phyloP scores from a whole-genome alignment of 2,797 vertebrate species.

The Hephaestus fuliginosus region DNA sequence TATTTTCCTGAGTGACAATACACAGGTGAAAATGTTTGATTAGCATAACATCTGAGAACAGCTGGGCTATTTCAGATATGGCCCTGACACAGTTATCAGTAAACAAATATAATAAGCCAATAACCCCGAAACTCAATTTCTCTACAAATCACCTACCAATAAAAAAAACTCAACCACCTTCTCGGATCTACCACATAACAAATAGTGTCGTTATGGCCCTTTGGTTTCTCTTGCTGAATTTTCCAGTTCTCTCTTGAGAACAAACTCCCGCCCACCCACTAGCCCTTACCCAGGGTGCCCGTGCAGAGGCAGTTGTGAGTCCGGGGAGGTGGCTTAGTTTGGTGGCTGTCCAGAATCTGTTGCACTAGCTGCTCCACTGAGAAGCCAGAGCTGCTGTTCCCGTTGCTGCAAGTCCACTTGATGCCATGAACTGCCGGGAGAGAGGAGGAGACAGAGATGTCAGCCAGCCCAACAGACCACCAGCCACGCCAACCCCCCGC shows the following conservation, averaged over 20 bases:
- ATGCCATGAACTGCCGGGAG: constrained; percentile 98
- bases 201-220: constrained; percentile 36
- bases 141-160: constrained; percentile 47
- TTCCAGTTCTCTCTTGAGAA: constrained; percentile 32
- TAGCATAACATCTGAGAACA: constrained; percentile 46
- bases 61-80: constrained; percentile 58
- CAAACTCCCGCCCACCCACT: constrained; percentile 59
- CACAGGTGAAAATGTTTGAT: constrained; percentile 45
- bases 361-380: constrained; percentile 99
- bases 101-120: constrained; percentile 48
- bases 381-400: constrained; percentile 99
- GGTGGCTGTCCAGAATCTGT: constrained; percentile 99
- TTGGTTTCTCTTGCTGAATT: constrained; percentile 38
- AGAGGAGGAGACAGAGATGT: constrained; percentile 87
- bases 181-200: constrained; percentile 43
- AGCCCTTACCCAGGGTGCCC: constrained; percentile 96
- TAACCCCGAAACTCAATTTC: constrained; percentile 51
- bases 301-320: constrained; percentile 99
- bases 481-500: constrained; percentile 80
- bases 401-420: constrained; percentile 99
- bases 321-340: constrained; percentile 99
- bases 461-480: constrained; percentile 86
- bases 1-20: constrained; percentile 31
- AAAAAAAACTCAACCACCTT: constrained; percentile 46
- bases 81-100: constrained; percentile 42